phyloP scores from a whole-genome alignment of 2,888 invertebrate species.

The Psococerastis gibbosa region DNA sequence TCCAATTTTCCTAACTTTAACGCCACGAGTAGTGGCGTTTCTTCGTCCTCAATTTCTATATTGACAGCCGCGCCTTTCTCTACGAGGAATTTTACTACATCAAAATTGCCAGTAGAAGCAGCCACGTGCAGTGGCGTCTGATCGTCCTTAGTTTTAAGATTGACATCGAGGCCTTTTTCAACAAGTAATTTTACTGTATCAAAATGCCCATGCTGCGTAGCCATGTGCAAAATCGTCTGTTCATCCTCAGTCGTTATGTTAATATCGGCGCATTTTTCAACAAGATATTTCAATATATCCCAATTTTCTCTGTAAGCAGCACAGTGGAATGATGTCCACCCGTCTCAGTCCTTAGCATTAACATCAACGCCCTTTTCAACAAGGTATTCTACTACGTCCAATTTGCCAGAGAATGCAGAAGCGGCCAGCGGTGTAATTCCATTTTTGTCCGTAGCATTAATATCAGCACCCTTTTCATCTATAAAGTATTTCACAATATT shows the following conservation, averaged over 20 bases:
- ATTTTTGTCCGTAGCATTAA: too few relatives aligned
- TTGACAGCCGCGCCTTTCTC: not conserved
- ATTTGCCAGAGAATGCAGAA: not conserved
- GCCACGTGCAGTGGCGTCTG: slow-evolving; percentile 1
- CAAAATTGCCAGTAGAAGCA: not conserved
- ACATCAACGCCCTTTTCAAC: not conserved
- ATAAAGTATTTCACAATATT: too few relatives aligned
- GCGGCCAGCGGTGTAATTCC: too few relatives aligned
- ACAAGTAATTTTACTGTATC: not conserved
- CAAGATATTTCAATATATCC: not conserved
- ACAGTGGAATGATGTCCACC: too few relatives aligned
- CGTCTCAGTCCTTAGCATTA: too few relatives aligned
- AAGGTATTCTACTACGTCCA: not conserved
- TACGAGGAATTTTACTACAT: not conserved
- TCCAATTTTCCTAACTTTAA: not conserved
- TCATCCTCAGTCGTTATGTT: not conserved
- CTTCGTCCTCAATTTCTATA: not conserved
- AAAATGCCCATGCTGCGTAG: not conserved
- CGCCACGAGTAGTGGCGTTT: not conserved
- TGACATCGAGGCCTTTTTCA: not conserved
- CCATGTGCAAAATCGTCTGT: not conserved
- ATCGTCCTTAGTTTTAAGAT: not conserved
- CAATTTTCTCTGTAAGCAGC: not conserved
- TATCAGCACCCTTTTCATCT: too few relatives aligned
- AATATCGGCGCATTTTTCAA: not conserved